These are phyloP conservation scores for Vollenhovia emeryi DNA, from an alignment of 1,140 invertebrate species.

Conservation along the genomic window DNA sequence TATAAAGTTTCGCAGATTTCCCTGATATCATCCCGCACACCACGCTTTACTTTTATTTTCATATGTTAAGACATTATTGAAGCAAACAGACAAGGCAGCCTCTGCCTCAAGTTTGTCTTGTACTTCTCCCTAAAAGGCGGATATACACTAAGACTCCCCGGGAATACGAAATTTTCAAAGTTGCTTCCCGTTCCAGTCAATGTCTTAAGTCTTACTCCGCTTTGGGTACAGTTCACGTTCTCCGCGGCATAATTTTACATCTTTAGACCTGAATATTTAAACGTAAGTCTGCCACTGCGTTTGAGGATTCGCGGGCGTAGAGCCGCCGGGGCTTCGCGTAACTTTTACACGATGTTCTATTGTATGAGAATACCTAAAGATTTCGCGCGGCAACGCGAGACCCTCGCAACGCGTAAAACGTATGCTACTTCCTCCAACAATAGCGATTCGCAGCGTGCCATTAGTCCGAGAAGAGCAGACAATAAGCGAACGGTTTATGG, in stretches of 20 bases:
- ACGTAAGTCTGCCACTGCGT: conserved; percentile 56
- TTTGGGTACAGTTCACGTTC: conserved; percentile 58
- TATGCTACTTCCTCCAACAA: conserved; percentile 3
- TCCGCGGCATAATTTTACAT: conserved; percentile 60
- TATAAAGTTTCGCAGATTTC: conserved; percentile 16
- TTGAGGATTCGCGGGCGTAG: conserved; percentile 49
- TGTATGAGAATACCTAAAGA: conserved; percentile 50
- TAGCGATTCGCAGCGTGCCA: background rate
- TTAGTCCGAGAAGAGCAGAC: background rate
- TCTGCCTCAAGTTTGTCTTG: conserved; percentile 35
- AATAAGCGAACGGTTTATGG: background rate
- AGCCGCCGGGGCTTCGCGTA: conserved; percentile 45
- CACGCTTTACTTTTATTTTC: conserved; percentile 18
- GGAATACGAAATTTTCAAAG: conserved; percentile 60
- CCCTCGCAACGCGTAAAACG: background rate
- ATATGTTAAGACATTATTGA: conserved; percentile 47
- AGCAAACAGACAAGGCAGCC: conserved; percentile 44
- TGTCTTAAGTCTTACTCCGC: conserved; percentile 59
- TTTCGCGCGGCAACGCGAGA: conserved; percentile 31
- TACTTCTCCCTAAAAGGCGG: conserved; percentile 35
- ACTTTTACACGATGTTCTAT: conserved; percentile 59
- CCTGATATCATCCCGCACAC: background rate
- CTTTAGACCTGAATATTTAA: conserved; percentile 59
- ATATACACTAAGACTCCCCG: conserved; percentile 53
- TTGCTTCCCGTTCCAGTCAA: conserved; percentile 56